phyloP scores from a whole-genome alignment of 2,797 vertebrate genomes.

The Yasuhikotakia modesta region DNA sequence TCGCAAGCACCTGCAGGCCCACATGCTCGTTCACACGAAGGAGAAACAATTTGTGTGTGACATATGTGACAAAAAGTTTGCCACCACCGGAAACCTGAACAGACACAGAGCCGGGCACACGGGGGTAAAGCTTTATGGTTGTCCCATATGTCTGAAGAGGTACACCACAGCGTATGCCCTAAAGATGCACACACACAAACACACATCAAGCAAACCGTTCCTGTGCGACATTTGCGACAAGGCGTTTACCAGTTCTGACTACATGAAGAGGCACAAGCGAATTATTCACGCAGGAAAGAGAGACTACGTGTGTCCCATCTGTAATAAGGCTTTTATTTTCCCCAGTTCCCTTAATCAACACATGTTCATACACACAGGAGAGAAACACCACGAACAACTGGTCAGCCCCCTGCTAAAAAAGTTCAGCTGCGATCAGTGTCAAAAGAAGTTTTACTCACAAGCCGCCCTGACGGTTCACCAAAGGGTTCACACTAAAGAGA shows the following conservation, averaged over 20 bases:
- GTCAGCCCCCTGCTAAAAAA: slow-evolving; percentile 40
- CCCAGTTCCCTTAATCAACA: slow-evolving; percentile 46
- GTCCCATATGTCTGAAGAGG: slow-evolving; percentile 63
- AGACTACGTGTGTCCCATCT: slow-evolving; percentile 38
- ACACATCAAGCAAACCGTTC: slow-evolving; percentile 56
- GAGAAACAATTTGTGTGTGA: slow-evolving; percentile 61
- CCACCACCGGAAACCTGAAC: slow-evolving; percentile 64
- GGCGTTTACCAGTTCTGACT: slow-evolving; percentile 41
- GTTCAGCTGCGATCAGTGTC: slow-evolving; percentile 38
- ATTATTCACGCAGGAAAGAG: slow-evolving; percentile 41
- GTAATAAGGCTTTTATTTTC: slow-evolving; percentile 44
- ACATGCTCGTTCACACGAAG: slow-evolving; percentile 65
- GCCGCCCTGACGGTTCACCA: slow-evolving; percentile 64
- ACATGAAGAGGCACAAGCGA: slow-evolving; percentile 49
- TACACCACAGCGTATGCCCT: slow-evolving; percentile 59
- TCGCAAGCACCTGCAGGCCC: slow-evolving; percentile 55
- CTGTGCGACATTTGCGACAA: slow-evolving; percentile 56
- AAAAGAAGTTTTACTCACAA: slow-evolving; percentile 51
- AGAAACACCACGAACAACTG: slow-evolving; percentile 37
- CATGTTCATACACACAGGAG: slow-evolving; percentile 42
- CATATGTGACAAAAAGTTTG: slow-evolving; percentile 63
- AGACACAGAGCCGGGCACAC: slow-evolving; percentile 57
- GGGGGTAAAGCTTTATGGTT: slow-evolving; percentile 60
- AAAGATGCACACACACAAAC: slow-evolving; percentile 62
- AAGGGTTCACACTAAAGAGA: slow-evolving; percentile 65